phyloP scores from a whole-genome alignment of 1,140 invertebrate genomes.

The Caenorhabditis brenneri region DNA sequence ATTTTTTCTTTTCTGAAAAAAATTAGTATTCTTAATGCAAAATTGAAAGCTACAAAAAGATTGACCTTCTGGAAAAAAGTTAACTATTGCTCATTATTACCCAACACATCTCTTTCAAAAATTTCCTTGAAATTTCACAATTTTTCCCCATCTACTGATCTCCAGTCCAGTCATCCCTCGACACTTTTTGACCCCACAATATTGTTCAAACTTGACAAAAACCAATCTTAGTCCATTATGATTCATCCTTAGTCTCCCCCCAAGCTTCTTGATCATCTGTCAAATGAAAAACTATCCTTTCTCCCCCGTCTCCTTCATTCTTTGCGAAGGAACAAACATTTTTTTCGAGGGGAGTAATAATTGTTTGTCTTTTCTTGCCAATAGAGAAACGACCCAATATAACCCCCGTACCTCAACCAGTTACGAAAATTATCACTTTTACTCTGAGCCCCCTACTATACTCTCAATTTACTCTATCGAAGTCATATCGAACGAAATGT shows the following conservation, averaged over 20 bases:
- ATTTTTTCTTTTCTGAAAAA: too few species aligned
- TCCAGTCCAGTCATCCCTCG: background rate
- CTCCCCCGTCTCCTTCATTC: background rate
- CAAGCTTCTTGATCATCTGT: too few species aligned
- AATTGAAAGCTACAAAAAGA: too few species aligned
- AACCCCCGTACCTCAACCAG: background rate
- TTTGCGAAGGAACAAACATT: too few species aligned
- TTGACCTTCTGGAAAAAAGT: too few species aligned
- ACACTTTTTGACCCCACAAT: background rate
- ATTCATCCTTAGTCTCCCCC: slow-evolving; percentile 27
- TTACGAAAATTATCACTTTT: background rate
- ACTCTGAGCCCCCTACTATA: too few species aligned
- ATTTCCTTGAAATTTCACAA: background rate
- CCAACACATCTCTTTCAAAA: background rate
- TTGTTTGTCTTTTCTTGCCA: too few species aligned
- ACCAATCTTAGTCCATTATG: background rate
- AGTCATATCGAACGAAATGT: background rate
- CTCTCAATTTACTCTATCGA: too few species aligned
- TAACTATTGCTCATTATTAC: background rate
- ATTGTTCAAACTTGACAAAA: background rate
- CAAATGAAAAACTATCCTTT: too few species aligned
- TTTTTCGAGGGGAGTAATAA: too few species aligned
- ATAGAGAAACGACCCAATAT: background rate
- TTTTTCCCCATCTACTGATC: background rate
- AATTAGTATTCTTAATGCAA: too few species aligned